These are phyloP conservation scores for Bostrychus sinensis DNA, from an alignment of 2,113 vertebrate species.

Conservation along the genomic window DNA sequence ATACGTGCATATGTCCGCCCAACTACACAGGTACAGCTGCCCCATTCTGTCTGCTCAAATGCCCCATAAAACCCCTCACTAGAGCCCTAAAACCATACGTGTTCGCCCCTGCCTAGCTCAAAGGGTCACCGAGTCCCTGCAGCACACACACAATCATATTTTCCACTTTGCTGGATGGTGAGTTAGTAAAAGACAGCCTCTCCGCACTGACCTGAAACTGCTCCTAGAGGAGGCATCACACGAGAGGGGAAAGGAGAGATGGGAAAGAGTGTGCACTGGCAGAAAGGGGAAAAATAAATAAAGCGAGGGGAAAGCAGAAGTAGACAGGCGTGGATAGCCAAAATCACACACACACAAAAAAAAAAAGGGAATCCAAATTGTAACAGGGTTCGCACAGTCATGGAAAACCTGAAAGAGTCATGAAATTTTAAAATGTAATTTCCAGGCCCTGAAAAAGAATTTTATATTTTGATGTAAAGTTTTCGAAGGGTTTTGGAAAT, in stretches of 20 bases:
- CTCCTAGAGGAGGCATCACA: constrained; percentile 54
- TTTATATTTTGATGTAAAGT: no score
- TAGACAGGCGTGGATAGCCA: constrained; percentile 14
- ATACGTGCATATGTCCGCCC: constrained; percentile 89
- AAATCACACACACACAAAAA: neutral
- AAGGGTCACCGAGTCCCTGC: constrained; percentile 25
- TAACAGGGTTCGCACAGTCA: no score
- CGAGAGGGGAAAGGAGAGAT: constrained; percentile 17
- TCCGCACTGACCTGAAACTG: constrained; percentile 60
- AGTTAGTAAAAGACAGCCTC: constrained; percentile 58
- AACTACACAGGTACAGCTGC: constrained; percentile 87
- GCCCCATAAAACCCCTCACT: constrained; percentile 80
- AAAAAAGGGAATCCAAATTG: neutral
- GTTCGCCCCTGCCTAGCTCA: constrained; percentile 18
- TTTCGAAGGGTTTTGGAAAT: no score
- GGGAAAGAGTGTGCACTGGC: constrained; percentile 26
- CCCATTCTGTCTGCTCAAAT: constrained; percentile 86
- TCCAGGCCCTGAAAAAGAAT: no score
- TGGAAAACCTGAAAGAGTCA: no score
- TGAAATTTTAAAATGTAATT: no score
- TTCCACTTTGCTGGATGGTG: constrained; percentile 61
- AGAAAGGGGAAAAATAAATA: constrained; percentile 41
- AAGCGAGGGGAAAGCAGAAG: constrained; percentile 30
- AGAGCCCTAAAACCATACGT: constrained; percentile 14
- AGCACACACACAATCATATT: constrained; percentile 46